Evolutionary conservation across 2,888 invertebrate genomes (phyloP).

Genomic region (Macaria notata): DNA sequence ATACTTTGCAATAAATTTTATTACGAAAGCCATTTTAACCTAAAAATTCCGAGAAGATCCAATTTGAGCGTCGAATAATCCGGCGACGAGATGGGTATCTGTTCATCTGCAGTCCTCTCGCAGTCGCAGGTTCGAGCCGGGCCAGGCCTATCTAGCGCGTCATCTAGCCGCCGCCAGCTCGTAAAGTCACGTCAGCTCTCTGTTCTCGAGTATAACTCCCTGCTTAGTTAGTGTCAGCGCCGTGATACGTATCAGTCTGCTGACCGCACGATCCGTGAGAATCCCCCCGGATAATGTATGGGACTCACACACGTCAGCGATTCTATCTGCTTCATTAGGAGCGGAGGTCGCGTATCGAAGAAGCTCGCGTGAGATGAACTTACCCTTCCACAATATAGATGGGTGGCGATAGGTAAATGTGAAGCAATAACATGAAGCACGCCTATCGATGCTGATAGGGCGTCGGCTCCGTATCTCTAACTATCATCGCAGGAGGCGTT

Average conservation of each 20-base stretch:
- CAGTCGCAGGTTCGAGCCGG: conserved; percentile 33
- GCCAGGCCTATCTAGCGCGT: conserved; percentile 31
- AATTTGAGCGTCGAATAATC: conserved; percentile 73
- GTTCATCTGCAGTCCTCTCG: conserved; percentile 39
- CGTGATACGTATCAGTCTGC: conserved; percentile 53
- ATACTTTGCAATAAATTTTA: conserved; percentile 71
- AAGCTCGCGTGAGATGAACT: conserved; percentile 47
- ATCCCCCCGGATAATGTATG: conserved; percentile 58
- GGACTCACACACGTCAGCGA: conserved; percentile 54
- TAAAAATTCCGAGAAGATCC: conserved; percentile 73
- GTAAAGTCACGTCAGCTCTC: conserved; percentile 35
- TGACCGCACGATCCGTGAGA: conserved; percentile 63
- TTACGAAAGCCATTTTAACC: conserved; percentile 67
- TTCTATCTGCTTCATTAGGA: conserved; percentile 70
- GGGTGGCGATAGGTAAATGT: conserved; percentile 43
- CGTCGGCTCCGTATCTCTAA: conserved; percentile 52
- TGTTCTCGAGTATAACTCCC: conserved; percentile 34
- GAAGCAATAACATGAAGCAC: conserved; percentile 42
- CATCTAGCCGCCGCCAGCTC: conserved; percentile 33
- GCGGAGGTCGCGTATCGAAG: conserved; percentile 43
- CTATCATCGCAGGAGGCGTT: conserved; percentile 64
- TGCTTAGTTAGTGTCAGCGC: conserved; percentile 33
- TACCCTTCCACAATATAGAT: conserved; percentile 39
- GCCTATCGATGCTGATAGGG: conserved; percentile 50
- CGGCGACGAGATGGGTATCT: conserved; percentile 64